Base-by-base conservation (phyloP, 2,113 vertebrate species). In the Centropus unirufus region DNA sequence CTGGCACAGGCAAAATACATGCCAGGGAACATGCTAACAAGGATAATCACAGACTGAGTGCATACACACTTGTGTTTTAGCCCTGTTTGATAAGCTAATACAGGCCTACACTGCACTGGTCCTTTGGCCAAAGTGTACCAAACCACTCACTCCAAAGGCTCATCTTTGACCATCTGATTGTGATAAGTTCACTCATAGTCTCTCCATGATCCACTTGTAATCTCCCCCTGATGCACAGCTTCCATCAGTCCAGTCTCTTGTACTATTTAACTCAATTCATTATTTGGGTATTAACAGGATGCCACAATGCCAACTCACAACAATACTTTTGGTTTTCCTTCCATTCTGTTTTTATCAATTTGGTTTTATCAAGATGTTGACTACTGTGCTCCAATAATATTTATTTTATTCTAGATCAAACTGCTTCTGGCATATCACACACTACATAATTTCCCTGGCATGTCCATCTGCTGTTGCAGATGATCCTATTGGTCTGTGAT, bases 351-450 rank as follows among this genome's bases (percentile, higher is more conserved):
- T 81, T 90, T 39, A 61, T 36, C 27, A 73, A 68, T 59, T 15
- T 51, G 20, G 2, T 49, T 15, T 72, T 36, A 23, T 21, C 24
- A 51, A 76, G n/a, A 17, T 7, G 2, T 40, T 76, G 63, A 7
- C 23, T 81, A 15, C 7, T 0, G 0, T 0, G 0, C 8, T 64
- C 34, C 27, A 84, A 10, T 51, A 80, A 36, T 23, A 23, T 11
- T 11, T 8, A 24, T 76, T 36, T 68, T 44, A 9, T 59, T 32
- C 8, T 15, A 40, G 30, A 81, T 44, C n/a, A 46, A 27, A 58
- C 32, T 58, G 17, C 10, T 68, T 44, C 30, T 8, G 11, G 13
- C 27, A 68, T 8, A n/a, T 26, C 34, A 62, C 1, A 5, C 4
- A 49, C 8, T 11, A 67, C 6, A 9, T 11, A 21, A 49, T 64